Evolutionary conservation across 2,888 invertebrate species (phyloP), one percentile per base, ranked within the genome.

Genomic region (Leptinotarsa juncta): DNA sequence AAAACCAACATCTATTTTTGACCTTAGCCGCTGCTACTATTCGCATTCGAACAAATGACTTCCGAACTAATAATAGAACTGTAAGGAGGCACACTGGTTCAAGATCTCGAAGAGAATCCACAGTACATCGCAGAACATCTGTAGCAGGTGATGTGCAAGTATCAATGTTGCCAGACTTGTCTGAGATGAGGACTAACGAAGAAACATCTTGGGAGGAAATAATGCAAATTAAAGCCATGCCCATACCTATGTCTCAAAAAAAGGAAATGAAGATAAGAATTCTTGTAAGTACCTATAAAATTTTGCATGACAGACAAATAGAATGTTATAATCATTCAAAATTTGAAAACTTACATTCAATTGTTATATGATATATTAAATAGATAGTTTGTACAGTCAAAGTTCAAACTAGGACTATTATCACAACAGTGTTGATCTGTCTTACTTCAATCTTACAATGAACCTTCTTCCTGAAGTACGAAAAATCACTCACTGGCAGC

Each of bases 201-300:
- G 94, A 94, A 84, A 90, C 93, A 1, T 94, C 94, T 1, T 95
- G 95, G 94, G 94, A 95, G 81, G 95, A 95, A 87, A 94, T 96
- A 66, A 94, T 94, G 93, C 93, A 94, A 86, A 95, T 96, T 78
- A 95, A 95, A 84, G 92, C 94, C 0, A 93, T 95, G 93, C 95
- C 96, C 0, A 92, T 96, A 7, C 92, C 93, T 10, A 95, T 96
- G 95, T 90, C 92, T 32, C 94, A 95, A 88, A 96, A 96, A 83
- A 90, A 93, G 79, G 94, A 95, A 83, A 89, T 95, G 80, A 96
- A 95, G 86, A 91, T 93, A 3, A 93, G 94, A 84, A 88, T 96
- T 79, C 93, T 95, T 91, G 95, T 95, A 89, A 83, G 82, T 78
- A 67, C 10, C 42, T 42, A 10, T 10, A 10, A 42, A 42, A 42